These are phyloP conservation scores for Acleris emargana DNA, from an alignment of 2,888 invertebrate genomes.

Conservation along the genomic window DNA sequence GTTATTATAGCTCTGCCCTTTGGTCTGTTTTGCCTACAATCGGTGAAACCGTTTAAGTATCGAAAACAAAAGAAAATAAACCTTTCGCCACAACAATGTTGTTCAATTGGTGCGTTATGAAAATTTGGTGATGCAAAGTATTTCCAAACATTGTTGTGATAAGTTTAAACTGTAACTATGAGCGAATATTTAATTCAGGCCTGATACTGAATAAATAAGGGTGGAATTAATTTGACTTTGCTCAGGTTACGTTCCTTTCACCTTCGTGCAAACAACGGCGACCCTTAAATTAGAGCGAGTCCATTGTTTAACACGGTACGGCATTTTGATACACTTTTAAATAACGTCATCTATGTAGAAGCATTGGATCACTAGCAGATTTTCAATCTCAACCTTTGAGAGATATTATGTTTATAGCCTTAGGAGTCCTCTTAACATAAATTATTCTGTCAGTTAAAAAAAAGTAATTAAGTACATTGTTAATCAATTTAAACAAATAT, in stretches of 20 bases:
- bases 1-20: too few relatives aligned
- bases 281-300: conserved; percentile 14
- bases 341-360: too few relatives aligned
- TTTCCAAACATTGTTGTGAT: not conserved
- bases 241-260: conserved; percentile 23
- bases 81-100: not conserved
- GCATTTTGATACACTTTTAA: not conserved
- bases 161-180: not conserved
- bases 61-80: not conserved
- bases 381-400: too few relatives aligned
- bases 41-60: too few relatives aligned
- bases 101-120: not conserved
- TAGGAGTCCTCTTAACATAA: too few relatives aligned
- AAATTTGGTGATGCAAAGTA: not conserved
- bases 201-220: conserved; percentile 16
- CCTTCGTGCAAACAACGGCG: conserved; percentile 24
- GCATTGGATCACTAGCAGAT: too few relatives aligned
- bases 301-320: conserved; percentile 14
- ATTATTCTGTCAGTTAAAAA: too few relatives aligned
- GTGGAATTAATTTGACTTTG: conserved; percentile 25
- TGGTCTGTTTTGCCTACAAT: too few relatives aligned
- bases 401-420: too few relatives aligned
- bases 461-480: too few relatives aligned
- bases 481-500: too few relatives aligned
- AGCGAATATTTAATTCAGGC: not conserved